Conservation (phyloP, 2,113 vertebrate species). For the Passer domesticus region DNA sequence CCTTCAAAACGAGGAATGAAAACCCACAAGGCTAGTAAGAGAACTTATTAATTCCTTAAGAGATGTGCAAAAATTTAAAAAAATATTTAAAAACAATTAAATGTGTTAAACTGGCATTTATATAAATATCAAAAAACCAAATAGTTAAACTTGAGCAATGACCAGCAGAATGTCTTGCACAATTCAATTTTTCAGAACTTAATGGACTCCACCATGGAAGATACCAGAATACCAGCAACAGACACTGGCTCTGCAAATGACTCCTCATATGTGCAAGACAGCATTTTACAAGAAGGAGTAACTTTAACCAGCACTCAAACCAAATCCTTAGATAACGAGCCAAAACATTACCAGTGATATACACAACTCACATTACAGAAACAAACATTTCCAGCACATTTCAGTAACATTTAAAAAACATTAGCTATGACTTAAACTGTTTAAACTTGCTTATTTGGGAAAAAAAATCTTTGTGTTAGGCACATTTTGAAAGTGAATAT, state of each 20-base stretch:
- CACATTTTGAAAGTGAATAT: conserved; percentile 66
- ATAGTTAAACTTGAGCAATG: conserved; percentile 59
- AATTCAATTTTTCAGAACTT: conserved; percentile 39
- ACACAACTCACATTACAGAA: conserved; percentile 57
- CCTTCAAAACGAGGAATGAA: conserved; percentile 70
- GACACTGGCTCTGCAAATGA: conserved; percentile 37
- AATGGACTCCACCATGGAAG: conserved; percentile 44
- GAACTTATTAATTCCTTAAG: conserved; percentile 64
- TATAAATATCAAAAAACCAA: conserved; percentile 74
- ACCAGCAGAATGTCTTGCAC: conserved; percentile 49
- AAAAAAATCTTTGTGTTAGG: conserved; percentile 51
- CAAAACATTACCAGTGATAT: conserved; percentile 43
- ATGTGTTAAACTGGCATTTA: conserved; percentile 72
- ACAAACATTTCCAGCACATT: conserved; percentile 49
- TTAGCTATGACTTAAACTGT: conserved; percentile 10
- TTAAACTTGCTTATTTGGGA: conserved; percentile 7
- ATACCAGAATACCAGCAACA: conserved; percentile 42
- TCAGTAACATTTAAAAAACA: conserved; percentile 33
- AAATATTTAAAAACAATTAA: conserved; percentile 66
- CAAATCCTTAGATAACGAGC: conserved; percentile 50
- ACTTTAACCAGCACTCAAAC: conserved; percentile 61
- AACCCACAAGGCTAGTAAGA: conserved; percentile 65
- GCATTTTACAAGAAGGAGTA: conserved; percentile 56
- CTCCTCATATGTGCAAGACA: conserved; percentile 28
- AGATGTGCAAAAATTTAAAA: conserved; percentile 77